Base-by-base conservation (phyloP, 2,888 invertebrate genomes). In the Pogonocherus hispidulus region DNA sequence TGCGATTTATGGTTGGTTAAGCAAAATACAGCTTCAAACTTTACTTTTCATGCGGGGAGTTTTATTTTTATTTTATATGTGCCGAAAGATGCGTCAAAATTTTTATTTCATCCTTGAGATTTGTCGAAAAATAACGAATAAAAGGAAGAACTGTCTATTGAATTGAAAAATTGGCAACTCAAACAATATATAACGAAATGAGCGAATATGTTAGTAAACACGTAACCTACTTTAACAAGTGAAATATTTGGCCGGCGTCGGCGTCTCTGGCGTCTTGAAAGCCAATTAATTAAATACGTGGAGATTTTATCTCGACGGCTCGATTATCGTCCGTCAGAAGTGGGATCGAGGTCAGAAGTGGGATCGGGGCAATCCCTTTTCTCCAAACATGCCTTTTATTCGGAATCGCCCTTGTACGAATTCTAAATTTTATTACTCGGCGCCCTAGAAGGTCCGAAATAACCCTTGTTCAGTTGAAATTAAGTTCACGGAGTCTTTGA, bases 401-500 rank as follows among this genome's bases (percentile, higher is more conserved):
- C 55, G 27, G 20, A 37, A 22, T 20, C 37, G 27, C 57, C 57
- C 44, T 57, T 23, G 57, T 46, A 46, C 57, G 57, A 57, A 57
- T 57, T 57, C 57, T 57, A 57, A 44, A 46, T 57, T 57, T 57
- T 57, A 57, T 57, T 57, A 57, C 20, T 57, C 57, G 18, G 27
- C 57, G 44, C 23, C 57, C 23, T 23, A 44, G 23, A 44, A 57
- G 23, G n/a, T 23, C 57, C 41, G 23, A 23, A 44, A 37, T 37
- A 37, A 55, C 18, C 35, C 55, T 32, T 52, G 23, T 52, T 35
- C 37, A n/a, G 55, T 55, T 18, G 55, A 55, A 23, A 57, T 57
- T 22, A 46, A 44, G 46, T 16, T 35, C 20, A 20, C 19, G 55
- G 9, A 18, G 20, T 35, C 22, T 57, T 57, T 57, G 57, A 57